Evolutionary conservation across 2,797 vertebrate species (phyloP).

Genomic region (Selene dorsalis): DNA sequence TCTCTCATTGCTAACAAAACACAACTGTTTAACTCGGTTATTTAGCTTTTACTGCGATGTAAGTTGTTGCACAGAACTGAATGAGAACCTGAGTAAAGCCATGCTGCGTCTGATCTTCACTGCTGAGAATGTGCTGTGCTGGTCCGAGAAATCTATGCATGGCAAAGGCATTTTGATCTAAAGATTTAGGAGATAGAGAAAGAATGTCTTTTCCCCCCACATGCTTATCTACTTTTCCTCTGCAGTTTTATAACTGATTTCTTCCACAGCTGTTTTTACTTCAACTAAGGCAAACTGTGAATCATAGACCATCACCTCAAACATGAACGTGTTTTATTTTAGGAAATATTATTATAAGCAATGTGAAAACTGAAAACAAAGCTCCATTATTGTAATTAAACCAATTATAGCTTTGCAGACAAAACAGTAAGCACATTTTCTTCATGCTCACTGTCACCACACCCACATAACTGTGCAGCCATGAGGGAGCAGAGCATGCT

Average conservation of each 20-base stretch:
- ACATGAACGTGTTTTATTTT: background rate
- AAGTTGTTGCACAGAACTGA: background rate
- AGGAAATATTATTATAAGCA: background rate
- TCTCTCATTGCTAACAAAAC: background rate
- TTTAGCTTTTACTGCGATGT: no score
- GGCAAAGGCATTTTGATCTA: background rate
- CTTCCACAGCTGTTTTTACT: background rate
- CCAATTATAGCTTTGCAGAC: conserved; percentile 2
- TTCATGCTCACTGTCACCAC: conserved; percentile 32
- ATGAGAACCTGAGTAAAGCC: conserved; percentile 6
- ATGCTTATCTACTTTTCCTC: background rate
- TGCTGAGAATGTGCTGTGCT: background rate
- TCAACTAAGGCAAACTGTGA: background rate
- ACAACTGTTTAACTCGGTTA: no score
- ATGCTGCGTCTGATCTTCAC: background rate
- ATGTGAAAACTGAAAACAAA: conserved; percentile 1
- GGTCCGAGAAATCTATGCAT: background rate
- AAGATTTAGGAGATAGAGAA: background rate
- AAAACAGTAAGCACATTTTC: conserved; percentile 31
- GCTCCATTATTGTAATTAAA: background rate
- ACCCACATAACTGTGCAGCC: conserved; percentile 45
- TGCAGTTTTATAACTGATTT: conserved; percentile 6
- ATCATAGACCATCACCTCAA: background rate
- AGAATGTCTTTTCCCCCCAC: background rate
- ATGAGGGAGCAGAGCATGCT: conserved; percentile 47